phyloP scores from a whole-genome alignment of 2,888 invertebrate genomes.

The Cheilosia vernalis region DNA sequence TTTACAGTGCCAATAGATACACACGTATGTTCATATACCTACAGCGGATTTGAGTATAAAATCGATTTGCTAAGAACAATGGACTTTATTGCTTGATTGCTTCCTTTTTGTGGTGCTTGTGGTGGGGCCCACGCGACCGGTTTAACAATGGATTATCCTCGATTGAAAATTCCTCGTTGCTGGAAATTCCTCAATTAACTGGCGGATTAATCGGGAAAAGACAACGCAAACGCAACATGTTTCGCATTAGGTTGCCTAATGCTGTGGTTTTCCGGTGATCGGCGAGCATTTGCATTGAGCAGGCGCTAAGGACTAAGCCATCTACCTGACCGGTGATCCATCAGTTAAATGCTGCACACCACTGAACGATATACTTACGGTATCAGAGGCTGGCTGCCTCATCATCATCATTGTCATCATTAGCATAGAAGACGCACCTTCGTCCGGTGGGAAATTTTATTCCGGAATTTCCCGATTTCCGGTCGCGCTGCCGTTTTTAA shows the following conservation, averaged over 20 bases:
- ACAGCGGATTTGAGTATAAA: constrained; percentile 45
- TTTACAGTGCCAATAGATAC: constrained; percentile 2
- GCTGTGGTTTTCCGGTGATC: constrained; percentile 63
- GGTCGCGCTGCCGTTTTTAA: constrained; percentile 19
- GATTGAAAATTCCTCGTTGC: constrained; percentile 54
- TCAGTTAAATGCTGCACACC: background rate
- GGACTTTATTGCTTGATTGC: constrained; percentile 67
- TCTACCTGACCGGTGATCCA: constrained; percentile 9
- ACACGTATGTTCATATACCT: background rate
- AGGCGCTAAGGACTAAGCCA: constrained; percentile 53
- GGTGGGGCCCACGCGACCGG: constrained; percentile 36
- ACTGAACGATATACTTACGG: background rate
- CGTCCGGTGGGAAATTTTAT: constrained; percentile 25
- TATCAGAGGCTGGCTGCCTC: constrained; percentile 48
- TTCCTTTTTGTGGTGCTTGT: constrained; percentile 60
- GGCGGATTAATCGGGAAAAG: constrained; percentile 53
- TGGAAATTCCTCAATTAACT: constrained; percentile 60
- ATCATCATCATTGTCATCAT: constrained; percentile 58
- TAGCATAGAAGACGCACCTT: constrained; percentile 26
- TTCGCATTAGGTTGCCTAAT: constrained; percentile 67
- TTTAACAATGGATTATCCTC: constrained; percentile 66
- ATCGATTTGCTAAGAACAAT: constrained; percentile 64
- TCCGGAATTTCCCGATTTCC: constrained; percentile 67
- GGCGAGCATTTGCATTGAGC: constrained; percentile 3
- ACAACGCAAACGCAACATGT: constrained; percentile 58